These are phyloP conservation scores for Oncopeltus fasciatus DNA, from an alignment of 1,140 invertebrate species.

Conservation along the genomic window DNA sequence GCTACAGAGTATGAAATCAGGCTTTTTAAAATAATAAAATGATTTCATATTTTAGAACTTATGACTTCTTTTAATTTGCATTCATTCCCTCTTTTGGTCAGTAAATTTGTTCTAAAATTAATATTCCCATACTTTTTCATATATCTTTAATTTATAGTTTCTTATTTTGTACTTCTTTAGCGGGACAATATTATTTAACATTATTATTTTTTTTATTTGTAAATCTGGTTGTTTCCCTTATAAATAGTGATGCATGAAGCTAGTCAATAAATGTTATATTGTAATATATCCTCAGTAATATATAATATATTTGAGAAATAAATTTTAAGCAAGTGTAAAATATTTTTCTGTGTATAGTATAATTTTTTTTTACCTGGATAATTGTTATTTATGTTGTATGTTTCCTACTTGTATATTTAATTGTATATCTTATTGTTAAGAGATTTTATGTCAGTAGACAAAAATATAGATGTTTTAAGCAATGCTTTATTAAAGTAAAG, in stretches of 20 bases:
- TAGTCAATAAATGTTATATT: conserved; percentile 9
- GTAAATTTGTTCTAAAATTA: too few relatives aligned
- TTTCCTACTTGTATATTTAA: not conserved
- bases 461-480: not conserved
- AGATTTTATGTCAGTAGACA: not conserved
- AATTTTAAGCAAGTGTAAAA: not conserved
- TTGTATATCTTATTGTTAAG: conserved; percentile 1
- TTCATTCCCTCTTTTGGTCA: too few relatives aligned
- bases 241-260: conserved; percentile 16
- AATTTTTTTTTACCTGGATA: not conserved
- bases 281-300: conserved; percentile 3
- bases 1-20: too few relatives aligned
- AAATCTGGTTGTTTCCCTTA: not conserved
- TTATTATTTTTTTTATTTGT: too few relatives aligned
- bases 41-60: too few relatives aligned
- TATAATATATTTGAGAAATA: not conserved
- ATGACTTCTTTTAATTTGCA: too few relatives aligned
- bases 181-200: too few relatives aligned
- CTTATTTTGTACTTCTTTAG: too few relatives aligned
- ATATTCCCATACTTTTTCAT: too few relatives aligned
- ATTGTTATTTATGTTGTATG: not conserved
- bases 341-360: conserved; percentile 4
- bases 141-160: too few relatives aligned
- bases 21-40: too few relatives aligned
- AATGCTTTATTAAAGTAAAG: not conserved